Percentiles rank a stretch among this genome's conserved stretches.
Conservation (phyloP, 2,797 vertebrate species). For the Arctocebus calabarensis region DNA sequence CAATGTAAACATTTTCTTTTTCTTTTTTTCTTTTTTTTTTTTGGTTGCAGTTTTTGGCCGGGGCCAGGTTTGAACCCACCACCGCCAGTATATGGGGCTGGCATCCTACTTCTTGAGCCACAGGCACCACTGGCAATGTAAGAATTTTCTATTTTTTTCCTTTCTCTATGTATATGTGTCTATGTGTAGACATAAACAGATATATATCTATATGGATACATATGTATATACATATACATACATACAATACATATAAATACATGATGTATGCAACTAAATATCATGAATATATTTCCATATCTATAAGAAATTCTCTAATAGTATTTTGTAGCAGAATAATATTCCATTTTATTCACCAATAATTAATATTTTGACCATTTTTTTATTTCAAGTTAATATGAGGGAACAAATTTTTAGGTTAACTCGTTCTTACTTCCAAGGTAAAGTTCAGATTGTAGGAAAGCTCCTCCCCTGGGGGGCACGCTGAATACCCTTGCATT, state of each 20-base stretch:
- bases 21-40: background rate
- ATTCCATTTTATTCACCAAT: background rate
- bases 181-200: background rate
- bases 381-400: too few relatives aligned
- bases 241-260: background rate
- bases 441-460: too few relatives aligned
- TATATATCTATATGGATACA: background rate
- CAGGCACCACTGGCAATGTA: background rate
- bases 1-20: background rate
- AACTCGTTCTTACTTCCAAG: too few relatives aligned
- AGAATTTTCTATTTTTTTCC: background rate
- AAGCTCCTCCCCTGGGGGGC: too few relatives aligned
- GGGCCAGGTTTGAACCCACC: too few relatives aligned
- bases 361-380: background rate
- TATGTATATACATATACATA: background rate
- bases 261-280: background rate
- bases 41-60: too few relatives aligned
- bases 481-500: too few relatives aligned
- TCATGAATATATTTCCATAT: background rate
- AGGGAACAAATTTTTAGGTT: too few relatives aligned
- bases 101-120: too few relatives aligned
- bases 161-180: background rate
- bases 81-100: too few relatives aligned
- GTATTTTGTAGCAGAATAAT: slow-evolving; percentile 2
- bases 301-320: background rate